Evolutionary conservation across 2,113 vertebrate genomes (phyloP), one percentile per base, ranked within the genome.

Genomic region (Ciconia boyciana): DNA sequence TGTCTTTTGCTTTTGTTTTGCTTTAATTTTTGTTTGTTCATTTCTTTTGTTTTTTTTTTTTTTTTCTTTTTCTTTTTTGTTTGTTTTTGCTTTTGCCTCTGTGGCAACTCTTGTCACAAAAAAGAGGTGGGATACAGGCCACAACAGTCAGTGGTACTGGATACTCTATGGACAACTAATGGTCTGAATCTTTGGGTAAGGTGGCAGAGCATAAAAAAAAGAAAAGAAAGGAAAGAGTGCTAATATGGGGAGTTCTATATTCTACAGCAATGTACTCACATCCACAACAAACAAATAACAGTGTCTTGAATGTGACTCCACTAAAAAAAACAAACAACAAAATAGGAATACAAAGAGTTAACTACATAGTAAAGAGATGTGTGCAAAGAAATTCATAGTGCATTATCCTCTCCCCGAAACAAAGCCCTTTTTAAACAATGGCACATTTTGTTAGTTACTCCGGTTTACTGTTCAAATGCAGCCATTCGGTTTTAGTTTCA

Each of bases 261-360:
- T 98, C 99, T 99, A 99, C 98, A 98, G 98, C 98, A 99, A 98
- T 98, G 99, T 99, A 99, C 98, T 99, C 99, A 99, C 99, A 99
- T 99, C 98, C 98, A 99, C 98, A 99, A 99, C 98, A 99, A 99
- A 99, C 98, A 99, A 99, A 98, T 98, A 99, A 99, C 98, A 99
- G 98, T 99, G 98, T 98, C 99, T 99, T 98, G 99, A 98, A 99
- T 99, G 98, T 99, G 99, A 99, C 98, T 99, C 98, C 99, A 99
- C 99, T 99, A 99, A 99, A 99, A 99, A 98, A 98, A 99, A 98
- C 98, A 98, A 98, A 99, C 98, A 98, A 99, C 98, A 99, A 98
- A 99, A 99, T 98, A 99, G 98, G 98, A 99, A 99, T 98, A 99
- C 98, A 98, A 98, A 98, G 98, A 98, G 98, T 99, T 99, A 99